Evolutionary conservation across 2,797 vertebrate genomes (phyloP).

Genomic region (Danio aesculapii): DNA sequence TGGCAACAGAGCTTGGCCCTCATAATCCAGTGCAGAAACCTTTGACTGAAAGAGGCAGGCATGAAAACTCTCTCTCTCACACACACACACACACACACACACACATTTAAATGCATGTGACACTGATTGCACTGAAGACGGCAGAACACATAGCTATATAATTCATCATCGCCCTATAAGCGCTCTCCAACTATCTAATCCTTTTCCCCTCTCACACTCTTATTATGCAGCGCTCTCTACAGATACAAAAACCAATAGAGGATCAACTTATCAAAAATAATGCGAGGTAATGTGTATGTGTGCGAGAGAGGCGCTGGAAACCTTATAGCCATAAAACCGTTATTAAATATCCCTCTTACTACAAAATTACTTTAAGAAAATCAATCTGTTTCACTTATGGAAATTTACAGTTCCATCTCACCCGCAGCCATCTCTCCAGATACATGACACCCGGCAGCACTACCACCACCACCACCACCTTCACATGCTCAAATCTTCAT

Average conservation of each 20-base stretch:
- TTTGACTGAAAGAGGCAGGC: conserved; percentile 49
- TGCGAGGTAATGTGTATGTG: neutral
- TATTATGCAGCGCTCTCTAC: conserved; percentile 16
- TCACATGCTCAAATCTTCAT: conserved; percentile 49
- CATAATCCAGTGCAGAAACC: conserved; percentile 55
- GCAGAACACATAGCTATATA: conserved; percentile 14
- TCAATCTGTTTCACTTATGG: conserved; percentile 58
- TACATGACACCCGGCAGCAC: conserved; percentile 26
- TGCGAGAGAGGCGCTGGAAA: conserved; percentile 1
- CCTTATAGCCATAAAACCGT: conserved; percentile 46
- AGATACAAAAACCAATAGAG: conserved; percentile 32
- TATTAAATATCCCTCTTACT: conserved; percentile 56
- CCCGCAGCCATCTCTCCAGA: conserved; percentile 31
- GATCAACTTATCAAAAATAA: conserved; percentile 36
- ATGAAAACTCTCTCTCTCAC: conserved; percentile 25
- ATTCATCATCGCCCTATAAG: neutral
- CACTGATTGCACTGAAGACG: conserved; percentile 40
- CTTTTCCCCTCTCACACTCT: neutral
- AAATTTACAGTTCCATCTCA: conserved; percentile 54
- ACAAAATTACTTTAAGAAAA: conserved; percentile 57
- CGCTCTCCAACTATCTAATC: neutral
- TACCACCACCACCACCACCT: conserved; percentile 29
- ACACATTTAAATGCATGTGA: conserved; percentile 12
- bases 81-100: conserved; percentile 24
- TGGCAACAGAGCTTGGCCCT: conserved; percentile 59